Evolutionary conservation across 2,888 invertebrate species (phyloP).

Genomic region (Drosophila putrida): DNA sequence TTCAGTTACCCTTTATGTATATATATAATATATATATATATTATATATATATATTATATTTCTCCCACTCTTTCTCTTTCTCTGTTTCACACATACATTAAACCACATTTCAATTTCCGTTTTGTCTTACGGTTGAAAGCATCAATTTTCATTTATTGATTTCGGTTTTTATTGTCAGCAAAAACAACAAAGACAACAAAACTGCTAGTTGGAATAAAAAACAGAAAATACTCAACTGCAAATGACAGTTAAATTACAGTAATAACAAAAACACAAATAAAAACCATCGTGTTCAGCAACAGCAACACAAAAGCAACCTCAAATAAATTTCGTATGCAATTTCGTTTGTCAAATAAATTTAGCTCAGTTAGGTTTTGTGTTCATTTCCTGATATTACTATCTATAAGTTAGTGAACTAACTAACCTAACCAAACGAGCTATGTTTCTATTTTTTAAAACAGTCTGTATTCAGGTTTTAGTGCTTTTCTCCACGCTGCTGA

Average conservation of each 20-base stretch:
- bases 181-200: constrained; percentile 11
- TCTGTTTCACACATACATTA: constrained; percentile 16
- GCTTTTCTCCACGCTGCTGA: constrained; percentile 1
- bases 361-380: constrained; percentile 3
- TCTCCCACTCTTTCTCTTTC: neutral
- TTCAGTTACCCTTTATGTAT: neutral
- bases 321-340: constrained; percentile 27
- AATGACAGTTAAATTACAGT: constrained; percentile 53
- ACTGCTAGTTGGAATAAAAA: constrained; percentile 31
- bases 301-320: neutral
- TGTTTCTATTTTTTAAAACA: constrained; percentile 30
- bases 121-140: constrained; percentile 79
- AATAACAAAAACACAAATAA: constrained; percentile 20
- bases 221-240: constrained; percentile 46
- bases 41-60: too few species aligned
- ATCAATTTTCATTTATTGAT: constrained; percentile 81
- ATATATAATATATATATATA: too few species aligned
- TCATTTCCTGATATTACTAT: neutral
- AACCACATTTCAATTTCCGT: constrained; percentile 80
- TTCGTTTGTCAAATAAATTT: constrained; percentile 66
- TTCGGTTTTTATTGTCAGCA: constrained; percentile 75
- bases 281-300: neutral
- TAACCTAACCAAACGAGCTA: neutral
- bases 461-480: constrained; percentile 10
- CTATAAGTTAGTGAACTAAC: neutral